Percentiles rank a stretch among this genome's conserved stretches.
Conservation (phyloP, 2,113 vertebrate genomes). For the Microtus richardsoni region DNA sequence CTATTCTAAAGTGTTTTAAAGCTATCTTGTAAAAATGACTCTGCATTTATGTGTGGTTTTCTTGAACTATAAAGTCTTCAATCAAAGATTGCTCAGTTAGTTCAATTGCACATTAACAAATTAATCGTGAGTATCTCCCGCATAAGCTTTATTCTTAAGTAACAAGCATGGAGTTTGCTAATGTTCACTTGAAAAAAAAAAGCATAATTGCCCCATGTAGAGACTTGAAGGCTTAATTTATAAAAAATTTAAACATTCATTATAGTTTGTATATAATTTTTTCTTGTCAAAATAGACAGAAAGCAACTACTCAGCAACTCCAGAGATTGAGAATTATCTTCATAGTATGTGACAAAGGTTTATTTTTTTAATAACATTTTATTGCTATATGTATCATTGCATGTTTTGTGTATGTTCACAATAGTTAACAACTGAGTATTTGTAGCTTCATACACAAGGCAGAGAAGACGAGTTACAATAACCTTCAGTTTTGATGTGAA, state of each 20-base stretch:
- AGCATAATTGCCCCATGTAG: not conserved
- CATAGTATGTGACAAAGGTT: not conserved
- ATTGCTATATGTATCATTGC: not conserved
- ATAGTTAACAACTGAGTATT: not conserved
- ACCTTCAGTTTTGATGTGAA: slow-evolving; percentile 17
- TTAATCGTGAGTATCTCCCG: not conserved
- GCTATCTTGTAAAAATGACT: not conserved
- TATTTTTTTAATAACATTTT: not conserved
- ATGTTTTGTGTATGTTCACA: not conserved
- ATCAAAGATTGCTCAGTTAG: not conserved
- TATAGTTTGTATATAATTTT: not conserved
- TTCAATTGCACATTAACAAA: not conserved
- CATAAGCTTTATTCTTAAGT: not conserved
- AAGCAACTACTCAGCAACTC: not conserved
- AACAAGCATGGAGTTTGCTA: not conserved
- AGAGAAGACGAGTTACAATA: slow-evolving; percentile 22
- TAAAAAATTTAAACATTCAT: not conserved
- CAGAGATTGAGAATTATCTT: not conserved
- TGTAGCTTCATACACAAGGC: not conserved
- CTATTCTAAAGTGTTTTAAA: not conserved
- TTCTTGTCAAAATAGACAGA: not conserved
- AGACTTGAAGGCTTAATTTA: not conserved
- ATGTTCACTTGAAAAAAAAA: not conserved
- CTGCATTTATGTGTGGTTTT: not conserved
- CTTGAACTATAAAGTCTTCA: not conserved